Evolutionary conservation across 2,888 invertebrate species (phyloP).

Genomic region (Agriopis leucophaearia): DNA sequence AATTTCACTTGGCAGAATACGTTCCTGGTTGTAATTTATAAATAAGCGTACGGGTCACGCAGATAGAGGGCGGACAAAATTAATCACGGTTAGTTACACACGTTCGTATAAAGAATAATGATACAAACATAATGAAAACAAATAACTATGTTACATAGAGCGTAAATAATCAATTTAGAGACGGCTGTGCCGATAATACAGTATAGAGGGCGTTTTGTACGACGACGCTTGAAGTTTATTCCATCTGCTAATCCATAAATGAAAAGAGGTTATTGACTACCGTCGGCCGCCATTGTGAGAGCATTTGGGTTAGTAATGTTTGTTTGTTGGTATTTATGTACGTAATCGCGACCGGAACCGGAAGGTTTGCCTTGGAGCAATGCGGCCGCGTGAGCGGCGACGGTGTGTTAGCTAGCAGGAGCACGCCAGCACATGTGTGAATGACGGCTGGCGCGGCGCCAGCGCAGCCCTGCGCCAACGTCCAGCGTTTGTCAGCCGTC

Average conservation of each 20-base stretch:
- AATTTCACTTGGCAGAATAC: constrained; percentile 41
- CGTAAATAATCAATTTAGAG: constrained; percentile 26
- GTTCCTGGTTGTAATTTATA: constrained; percentile 23
- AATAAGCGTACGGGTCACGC: constrained; percentile 20
- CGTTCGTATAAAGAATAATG: constrained; percentile 4
- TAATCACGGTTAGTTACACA: constrained; percentile 25
- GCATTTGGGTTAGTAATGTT: constrained; percentile 40
- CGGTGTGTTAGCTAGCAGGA: constrained; percentile 58
- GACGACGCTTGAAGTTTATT: constrained; percentile 32
- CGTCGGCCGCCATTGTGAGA: constrained; percentile 10
- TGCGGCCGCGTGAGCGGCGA: constrained; percentile 56
- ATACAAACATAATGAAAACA: constrained; percentile 23
- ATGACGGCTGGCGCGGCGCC: constrained; percentile 64
- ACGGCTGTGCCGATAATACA: constrained; percentile 14
- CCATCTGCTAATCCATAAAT: constrained; percentile 25
- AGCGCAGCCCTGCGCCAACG: constrained; percentile 52
- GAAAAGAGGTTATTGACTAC: constrained; percentile 24
- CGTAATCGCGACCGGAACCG: constrained; percentile 67
- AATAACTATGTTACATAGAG: constrained; percentile 11
- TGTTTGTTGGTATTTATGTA: constrained; percentile 40
- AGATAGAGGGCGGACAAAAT: constrained; percentile 9
- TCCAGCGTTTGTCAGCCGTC: constrained; percentile 54
- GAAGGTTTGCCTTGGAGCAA: constrained; percentile 61
- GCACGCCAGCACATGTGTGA: constrained; percentile 57
- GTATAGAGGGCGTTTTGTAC: constrained; percentile 22